Percentiles rank a stretch among this genome's conserved stretches.
phyloP scores from a whole-genome alignment of 2,113 vertebrate species.

The Semnornis frantzii region DNA sequence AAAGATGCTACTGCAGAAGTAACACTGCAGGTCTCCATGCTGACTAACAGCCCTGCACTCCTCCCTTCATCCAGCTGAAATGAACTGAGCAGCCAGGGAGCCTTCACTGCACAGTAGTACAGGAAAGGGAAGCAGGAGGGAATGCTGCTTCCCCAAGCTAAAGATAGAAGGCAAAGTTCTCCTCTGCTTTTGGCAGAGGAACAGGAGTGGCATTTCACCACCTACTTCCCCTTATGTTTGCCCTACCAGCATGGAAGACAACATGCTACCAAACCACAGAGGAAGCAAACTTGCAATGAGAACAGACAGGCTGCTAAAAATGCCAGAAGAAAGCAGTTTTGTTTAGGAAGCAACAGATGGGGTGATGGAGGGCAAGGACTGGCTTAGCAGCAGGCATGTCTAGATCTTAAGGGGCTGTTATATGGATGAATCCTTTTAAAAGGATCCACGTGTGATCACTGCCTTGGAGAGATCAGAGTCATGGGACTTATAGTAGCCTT shows the following conservation, averaged over 20 bases:
- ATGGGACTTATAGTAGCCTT: neutral
- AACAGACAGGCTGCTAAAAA: neutral
- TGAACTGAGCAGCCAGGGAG: accelerated
- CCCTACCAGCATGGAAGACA: conserved; percentile 12
- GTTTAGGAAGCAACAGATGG: neutral
- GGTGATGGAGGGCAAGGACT: neutral
- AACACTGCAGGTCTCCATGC: neutral
- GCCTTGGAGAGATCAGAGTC: neutral
- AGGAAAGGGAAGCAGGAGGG: conserved; percentile 60
- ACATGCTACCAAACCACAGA: conserved; percentile 36
- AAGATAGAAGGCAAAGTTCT: conserved; percentile 51
- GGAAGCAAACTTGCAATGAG: conserved; percentile 30
- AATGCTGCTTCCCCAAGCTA: conserved; percentile 40
- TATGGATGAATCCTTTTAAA: neutral
- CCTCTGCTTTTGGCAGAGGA: conserved; percentile 47
- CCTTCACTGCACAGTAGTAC: neutral
- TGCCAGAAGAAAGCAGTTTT: conserved; percentile 2
- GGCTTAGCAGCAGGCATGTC: neutral
- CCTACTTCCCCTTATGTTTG: conserved; percentile 46
- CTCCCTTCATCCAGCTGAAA: neutral
- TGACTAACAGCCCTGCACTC: neutral
- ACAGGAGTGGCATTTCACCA: conserved; percentile 57
- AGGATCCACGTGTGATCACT: neutral
- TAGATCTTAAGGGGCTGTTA: neutral
- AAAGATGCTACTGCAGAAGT: neutral